Evolutionary conservation across 2,888 invertebrate species (phyloP).

Genomic region (Clunio marinus): DNA sequence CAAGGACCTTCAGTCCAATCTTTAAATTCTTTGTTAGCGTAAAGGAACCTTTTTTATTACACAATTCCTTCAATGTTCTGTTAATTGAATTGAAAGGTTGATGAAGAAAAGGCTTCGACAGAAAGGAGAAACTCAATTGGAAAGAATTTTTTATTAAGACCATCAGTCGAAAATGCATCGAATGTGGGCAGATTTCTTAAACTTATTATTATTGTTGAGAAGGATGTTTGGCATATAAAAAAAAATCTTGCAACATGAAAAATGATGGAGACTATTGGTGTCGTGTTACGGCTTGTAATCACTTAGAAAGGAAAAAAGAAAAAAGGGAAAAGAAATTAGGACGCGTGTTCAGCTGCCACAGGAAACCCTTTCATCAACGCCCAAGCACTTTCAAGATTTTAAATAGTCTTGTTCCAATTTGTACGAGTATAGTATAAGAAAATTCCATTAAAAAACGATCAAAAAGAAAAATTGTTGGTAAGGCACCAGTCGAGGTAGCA

Average conservation of each 20-base stretch:
- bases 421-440: neutral
- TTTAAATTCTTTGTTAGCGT: neutral
- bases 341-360: slow-evolving; percentile 32
- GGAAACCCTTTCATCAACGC: slow-evolving; percentile 17
- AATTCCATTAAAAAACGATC: slow-evolving; percentile 27
- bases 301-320: too few relatives aligned
- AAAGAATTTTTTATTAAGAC: slow-evolving; percentile 23
- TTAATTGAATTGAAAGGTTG: slow-evolving; percentile 29
- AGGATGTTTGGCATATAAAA: slow-evolving; percentile 32
- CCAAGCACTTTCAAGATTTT: neutral
- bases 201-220: neutral
- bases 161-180: neutral
- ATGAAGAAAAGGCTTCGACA: too few relatives aligned
- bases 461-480: slow-evolving; percentile 18
- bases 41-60: slow-evolving; percentile 9
- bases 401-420: slow-evolving; percentile 20
- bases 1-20: slow-evolving; percentile 4
- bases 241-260: slow-evolving; percentile 30
- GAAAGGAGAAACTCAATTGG: neutral
- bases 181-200: slow-evolving; percentile 34
- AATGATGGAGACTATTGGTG: slow-evolving; percentile 24
- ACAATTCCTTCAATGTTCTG: slow-evolving; percentile 22
- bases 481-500: slow-evolving; percentile 12
- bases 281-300: slow-evolving; percentile 10
- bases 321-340: neutral